phyloP scores from a whole-genome alignment of 2,888 invertebrate species.

The Eustalomyia histrio region DNA sequence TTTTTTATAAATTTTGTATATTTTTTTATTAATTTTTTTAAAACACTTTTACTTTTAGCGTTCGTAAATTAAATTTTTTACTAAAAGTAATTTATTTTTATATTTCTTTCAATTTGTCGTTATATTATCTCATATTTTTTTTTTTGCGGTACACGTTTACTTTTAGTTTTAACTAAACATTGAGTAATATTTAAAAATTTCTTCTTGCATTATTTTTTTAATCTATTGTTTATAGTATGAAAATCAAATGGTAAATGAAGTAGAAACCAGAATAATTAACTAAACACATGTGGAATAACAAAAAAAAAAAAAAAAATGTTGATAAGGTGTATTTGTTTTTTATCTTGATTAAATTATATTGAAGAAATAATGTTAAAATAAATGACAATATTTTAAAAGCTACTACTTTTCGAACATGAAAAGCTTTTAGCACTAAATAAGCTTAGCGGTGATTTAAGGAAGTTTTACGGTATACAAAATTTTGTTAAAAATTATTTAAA shows the following conservation, averaged over 20 bases:
- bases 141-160: not conserved
- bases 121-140: not conserved
- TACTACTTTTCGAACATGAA: not conserved
- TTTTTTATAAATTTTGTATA: not conserved
- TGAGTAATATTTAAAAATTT: conserved; percentile 1
- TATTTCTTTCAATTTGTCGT: not conserved
- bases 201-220: conserved; percentile 19
- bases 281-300: conserved; percentile 15
- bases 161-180: not conserved
- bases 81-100: not conserved
- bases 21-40: not conserved
- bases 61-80: not conserved
- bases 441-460: not conserved
- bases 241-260: conserved; percentile 25
- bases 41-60: not conserved
- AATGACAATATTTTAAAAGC: not conserved
- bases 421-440: not conserved
- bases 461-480: too few relatives aligned
- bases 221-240: conserved; percentile 47
- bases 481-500: too few relatives aligned
- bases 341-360: not conserved
- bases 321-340: conserved; percentile 6
- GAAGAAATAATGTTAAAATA: not conserved
- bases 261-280: conserved; percentile 28
- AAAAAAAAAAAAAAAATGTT: not conserved